phyloP scores from a whole-genome alignment of 2,888 invertebrate species.

The Tipula confusa region DNA sequence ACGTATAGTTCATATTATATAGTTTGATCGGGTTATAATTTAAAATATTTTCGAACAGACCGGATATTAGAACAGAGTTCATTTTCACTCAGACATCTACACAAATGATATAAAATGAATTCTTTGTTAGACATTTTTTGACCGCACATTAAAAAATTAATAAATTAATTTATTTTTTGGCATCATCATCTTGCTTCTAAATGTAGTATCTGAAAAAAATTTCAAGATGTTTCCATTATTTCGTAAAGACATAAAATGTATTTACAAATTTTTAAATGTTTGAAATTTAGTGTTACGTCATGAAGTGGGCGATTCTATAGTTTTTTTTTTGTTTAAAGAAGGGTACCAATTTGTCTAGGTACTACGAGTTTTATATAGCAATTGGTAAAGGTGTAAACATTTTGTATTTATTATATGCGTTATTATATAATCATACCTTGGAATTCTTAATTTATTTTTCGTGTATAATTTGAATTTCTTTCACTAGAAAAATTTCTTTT shows the following conservation, averaged over 20 bases:
- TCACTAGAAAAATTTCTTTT: background rate
- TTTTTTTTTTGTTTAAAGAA: background rate
- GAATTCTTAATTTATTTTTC: background rate
- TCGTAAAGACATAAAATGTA: background rate
- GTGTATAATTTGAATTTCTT: background rate
- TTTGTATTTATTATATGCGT: background rate
- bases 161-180: background rate
- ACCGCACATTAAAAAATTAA: background rate
- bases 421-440: background rate
- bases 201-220: background rate
- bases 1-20: background rate
- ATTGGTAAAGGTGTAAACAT: background rate
- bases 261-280: background rate
- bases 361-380: background rate
- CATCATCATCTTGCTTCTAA: background rate
- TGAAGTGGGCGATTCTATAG: background rate
- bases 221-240: slow-evolving; percentile 1
- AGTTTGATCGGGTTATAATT: background rate
- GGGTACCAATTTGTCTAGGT: background rate
- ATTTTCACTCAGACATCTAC: background rate
- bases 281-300: background rate
- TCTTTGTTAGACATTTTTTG: background rate
- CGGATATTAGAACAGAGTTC: background rate
- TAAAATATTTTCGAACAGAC: background rate
- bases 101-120: background rate